phyloP scores from a whole-genome alignment of 2,888 invertebrate species.

The Rhingia campestris region DNA sequence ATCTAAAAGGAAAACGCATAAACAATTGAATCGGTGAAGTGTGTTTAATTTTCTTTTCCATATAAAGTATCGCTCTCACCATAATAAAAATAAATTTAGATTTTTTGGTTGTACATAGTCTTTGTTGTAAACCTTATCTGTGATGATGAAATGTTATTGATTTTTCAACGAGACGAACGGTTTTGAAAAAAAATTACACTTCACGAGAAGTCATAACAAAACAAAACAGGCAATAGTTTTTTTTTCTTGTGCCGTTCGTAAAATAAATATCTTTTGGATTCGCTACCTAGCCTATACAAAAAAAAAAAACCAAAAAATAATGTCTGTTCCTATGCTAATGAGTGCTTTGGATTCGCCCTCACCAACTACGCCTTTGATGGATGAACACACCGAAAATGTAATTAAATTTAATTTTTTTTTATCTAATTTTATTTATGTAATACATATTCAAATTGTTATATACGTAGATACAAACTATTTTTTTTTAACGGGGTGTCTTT shows the following conservation, averaged over 20 bases:
- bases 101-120: conserved; percentile 5
- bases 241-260: conserved; percentile 32
- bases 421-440: conserved; percentile 3
- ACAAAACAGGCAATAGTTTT: conserved; percentile 37
- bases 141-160: conserved; percentile 66
- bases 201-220: conserved; percentile 11
- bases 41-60: conserved; percentile 46
- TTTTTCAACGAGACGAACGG: conserved; percentile 48
- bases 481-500: conserved; percentile 5
- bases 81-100: conserved; percentile 26
- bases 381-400: conserved; percentile 80
- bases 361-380: conserved; percentile 72
- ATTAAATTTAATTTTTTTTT: conserved; percentile 66
- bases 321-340: conserved; percentile 80
- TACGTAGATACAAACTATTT: not conserved
- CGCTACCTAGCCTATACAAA: conserved; percentile 24
- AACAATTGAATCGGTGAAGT: conserved; percentile 60
- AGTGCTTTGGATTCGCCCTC: conserved; percentile 76
- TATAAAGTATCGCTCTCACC: conserved; percentile 42
- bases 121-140: conserved; percentile 36
- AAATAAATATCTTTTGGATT: conserved; percentile 16
- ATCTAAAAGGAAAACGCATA: conserved; percentile 64
- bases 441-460: not conserved
- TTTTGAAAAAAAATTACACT: conserved; percentile 75
- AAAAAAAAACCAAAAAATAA: conserved; percentile 61